Evolutionary conservation across 2,888 invertebrate genomes (phyloP).

Genomic region (Pinctada fucata): DNA sequence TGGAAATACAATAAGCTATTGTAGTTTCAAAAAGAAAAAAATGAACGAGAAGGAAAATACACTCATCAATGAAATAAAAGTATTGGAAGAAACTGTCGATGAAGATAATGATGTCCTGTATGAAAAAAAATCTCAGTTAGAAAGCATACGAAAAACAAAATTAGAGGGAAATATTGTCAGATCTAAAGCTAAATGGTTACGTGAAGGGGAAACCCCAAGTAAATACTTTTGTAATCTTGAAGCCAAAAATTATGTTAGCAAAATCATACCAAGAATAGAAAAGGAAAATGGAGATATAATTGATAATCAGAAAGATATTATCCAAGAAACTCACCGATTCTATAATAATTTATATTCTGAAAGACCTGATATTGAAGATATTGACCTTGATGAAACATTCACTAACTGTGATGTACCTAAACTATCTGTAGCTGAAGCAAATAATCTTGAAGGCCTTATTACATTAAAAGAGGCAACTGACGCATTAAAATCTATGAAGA

Average conservation of each 20-base stretch:
- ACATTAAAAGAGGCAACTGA: too few relatives aligned
- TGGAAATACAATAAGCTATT: too few relatives aligned
- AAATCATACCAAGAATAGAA: constrained; percentile 3
- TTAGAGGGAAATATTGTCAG: constrained; percentile 2
- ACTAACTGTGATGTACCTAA: too few relatives aligned
- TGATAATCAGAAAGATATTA: neutral
- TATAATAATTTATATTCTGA: neutral
- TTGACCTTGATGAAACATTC: neutral
- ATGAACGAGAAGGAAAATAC: too few relatives aligned
- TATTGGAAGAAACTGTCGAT: neutral
- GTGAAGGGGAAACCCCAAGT: neutral
- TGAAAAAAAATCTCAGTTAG: neutral
- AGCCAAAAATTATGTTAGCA: neutral
- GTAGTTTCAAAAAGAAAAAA: too few relatives aligned
- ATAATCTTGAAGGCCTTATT: too few relatives aligned
- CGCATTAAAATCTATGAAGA: too few relatives aligned
- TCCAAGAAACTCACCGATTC: too few relatives aligned
- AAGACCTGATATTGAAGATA: neutral
- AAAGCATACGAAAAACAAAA: neutral
- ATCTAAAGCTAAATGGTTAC: constrained; percentile 1
- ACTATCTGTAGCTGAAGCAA: too few relatives aligned
- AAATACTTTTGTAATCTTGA: neutral
- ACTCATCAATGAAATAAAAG: neutral
- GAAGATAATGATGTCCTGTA: neutral
- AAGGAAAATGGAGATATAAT: neutral